Base-by-base conservation (phyloP, 2,113 vertebrate genomes). In the Bubo blakistoni region DNA sequence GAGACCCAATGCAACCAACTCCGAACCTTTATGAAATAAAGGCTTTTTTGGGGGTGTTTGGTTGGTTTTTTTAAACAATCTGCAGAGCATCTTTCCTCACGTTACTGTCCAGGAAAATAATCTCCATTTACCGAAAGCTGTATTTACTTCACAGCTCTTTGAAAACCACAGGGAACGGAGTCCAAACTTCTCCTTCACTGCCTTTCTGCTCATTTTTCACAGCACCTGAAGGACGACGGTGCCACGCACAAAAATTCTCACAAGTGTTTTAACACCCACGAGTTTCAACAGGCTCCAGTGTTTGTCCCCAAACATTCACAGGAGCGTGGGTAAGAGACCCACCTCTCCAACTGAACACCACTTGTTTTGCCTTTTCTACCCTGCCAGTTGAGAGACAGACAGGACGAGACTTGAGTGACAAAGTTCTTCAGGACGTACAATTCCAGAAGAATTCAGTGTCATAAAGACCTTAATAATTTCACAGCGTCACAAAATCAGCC, bases 121-220 rank as follows among this genome's bases (percentile, higher is more conserved):
- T 4, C 26, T 86, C 73, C 6, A 4, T 47, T 59, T 76, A 79
- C 73, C 6, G 5, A 13, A 66, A 91, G 36, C 7, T 1, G 1
- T 29, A 46, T 34, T 91, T 80, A 89, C 49, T 62, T 59, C 26
- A 49, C 54, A 67, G 26, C 34, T 78, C 91, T 88, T 18, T 38
- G 57, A 88, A 92, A 94, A 71, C 26, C 81, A 90, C 34, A 52
- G 27, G 22, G 58, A 87, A 62, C 7, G 5, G 94, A 88, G 71
- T 20, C 58, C 76, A 11, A 32, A 26, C 69, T 63, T 76, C 49
- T 86, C 69, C 74, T 42, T 36, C 1, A 6, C 18, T 29, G 51
- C 49, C 25, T 49, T 86, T 62, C 54, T 59, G 76, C 81, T 94
- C 5, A 1, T 66, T 88, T 71, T 82, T 57, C 74, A 51, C 47